A percentile compares a stretch with the other conserved stretches of the same genome.
These are phyloP conservation scores for Exocentrus adspersus DNA, from an alignment of 2,888 invertebrate genomes.

Conservation along the genomic window DNA sequence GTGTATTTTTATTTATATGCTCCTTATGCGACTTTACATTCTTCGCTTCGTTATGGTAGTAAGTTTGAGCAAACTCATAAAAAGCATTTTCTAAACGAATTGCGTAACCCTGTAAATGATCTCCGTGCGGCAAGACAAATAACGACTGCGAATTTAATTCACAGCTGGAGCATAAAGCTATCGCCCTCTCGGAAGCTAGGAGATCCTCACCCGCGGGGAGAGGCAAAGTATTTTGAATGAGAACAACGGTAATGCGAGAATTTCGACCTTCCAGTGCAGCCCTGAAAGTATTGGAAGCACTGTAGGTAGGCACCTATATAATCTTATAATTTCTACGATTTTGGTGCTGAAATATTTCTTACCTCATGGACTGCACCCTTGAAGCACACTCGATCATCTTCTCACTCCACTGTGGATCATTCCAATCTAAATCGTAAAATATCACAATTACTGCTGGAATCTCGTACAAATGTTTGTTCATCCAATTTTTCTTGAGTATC, in stretches of 20 bases:
- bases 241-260: slow-evolving; percentile 85
- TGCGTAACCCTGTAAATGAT: slow-evolving; percentile 81
- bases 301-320: no score
- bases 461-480: slow-evolving; percentile 88
- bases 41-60: slow-evolving; percentile 90
- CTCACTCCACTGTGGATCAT: slow-evolving; percentile 92
- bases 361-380: slow-evolving; percentile 82
- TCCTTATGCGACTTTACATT: slow-evolving; percentile 89
- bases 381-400: slow-evolving; percentile 94
- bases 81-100: slow-evolving; percentile 91
- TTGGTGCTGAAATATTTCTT: slow-evolving; percentile 34
- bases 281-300: slow-evolving; percentile 60
- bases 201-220: slow-evolving; percentile 84
- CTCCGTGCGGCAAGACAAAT: slow-evolving; percentile 87
- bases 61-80: slow-evolving; percentile 90
- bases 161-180: slow-evolving; percentile 89
- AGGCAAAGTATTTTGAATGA: slow-evolving; percentile 86
- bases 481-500: slow-evolving; percentile 94
- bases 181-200: slow-evolving; percentile 89
- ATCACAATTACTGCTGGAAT: slow-evolving; percentile 94
- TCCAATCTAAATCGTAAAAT: slow-evolving; percentile 98
- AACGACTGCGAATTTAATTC: slow-evolving; percentile 92
- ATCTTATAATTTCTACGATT: no score
- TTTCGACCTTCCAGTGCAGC: slow-evolving; percentile 77
- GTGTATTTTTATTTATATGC: slow-evolving; percentile 88